Conservation (phyloP, 2,113 vertebrate genomes). For the Anarhynchus alexandrinus region DNA sequence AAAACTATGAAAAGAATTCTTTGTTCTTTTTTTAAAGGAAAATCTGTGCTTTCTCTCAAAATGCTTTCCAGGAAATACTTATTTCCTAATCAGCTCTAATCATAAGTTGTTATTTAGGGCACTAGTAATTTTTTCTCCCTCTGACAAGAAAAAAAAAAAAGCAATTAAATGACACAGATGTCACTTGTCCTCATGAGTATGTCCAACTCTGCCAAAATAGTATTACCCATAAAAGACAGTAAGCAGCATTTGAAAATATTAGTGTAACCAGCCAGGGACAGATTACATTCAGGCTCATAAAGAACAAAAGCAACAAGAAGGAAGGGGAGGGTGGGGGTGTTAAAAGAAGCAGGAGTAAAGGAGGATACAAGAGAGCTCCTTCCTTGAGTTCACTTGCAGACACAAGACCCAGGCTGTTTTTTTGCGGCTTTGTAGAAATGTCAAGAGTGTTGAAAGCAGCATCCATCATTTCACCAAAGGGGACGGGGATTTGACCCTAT, state of each 20-base stretch:
- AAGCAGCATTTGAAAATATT: background rate
- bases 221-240: background rate
- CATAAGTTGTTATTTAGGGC: background rate
- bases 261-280: background rate
- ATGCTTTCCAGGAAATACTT: background rate
- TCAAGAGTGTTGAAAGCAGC: background rate
- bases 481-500: background rate
- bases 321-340: rapidly evolving
- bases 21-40: background rate
- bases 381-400: background rate
- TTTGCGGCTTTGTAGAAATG: background rate
- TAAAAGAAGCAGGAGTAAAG: background rate
- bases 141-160: background rate
- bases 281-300: background rate
- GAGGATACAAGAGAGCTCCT: background rate
- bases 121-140: background rate
- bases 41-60: background rate
- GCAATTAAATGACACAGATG: background rate
- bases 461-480: background rate
- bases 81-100: background rate
- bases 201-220: background rate
- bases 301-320: background rate
- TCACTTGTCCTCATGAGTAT: background rate
- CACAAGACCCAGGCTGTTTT: background rate
- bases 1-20: background rate